These are phyloP conservation scores for Melipona bicolor DNA, from an alignment of 2,888 invertebrate genomes.

Conservation along the genomic window DNA sequence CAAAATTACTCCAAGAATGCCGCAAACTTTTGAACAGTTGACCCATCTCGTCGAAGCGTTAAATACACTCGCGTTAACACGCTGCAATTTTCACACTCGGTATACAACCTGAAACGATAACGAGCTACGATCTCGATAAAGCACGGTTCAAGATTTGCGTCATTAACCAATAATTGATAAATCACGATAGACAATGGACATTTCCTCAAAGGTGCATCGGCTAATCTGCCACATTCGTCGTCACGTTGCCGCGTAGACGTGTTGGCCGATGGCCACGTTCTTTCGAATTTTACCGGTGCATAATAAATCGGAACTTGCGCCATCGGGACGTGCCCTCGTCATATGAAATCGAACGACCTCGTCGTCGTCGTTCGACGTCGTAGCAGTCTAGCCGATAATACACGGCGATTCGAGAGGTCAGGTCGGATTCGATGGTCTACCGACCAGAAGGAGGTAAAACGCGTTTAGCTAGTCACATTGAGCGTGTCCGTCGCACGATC, in stretches of 20 bases:
- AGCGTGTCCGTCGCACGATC: slow-evolving; percentile 33
- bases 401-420: slow-evolving; percentile 29
- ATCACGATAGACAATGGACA: background rate
- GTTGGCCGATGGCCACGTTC: background rate
- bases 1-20: no score
- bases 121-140: slow-evolving; percentile 2
- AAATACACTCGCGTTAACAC: background rate
- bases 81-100: slow-evolving; percentile 16
- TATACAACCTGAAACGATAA: slow-evolving; percentile 2
- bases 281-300: slow-evolving; percentile 18
- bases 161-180: slow-evolving; percentile 27
- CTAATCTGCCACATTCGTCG: background rate
- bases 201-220: slow-evolving; percentile 7
- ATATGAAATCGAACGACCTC: slow-evolving; percentile 44
- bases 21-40: no score
- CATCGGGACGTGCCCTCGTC: slow-evolving; percentile 40
- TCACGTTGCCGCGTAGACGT: background rate
- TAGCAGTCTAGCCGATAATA: slow-evolving; percentile 33
- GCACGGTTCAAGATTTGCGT: background rate
- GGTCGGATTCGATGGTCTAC: slow-evolving; percentile 19
- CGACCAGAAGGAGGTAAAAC: slow-evolving; percentile 6
- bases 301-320: slow-evolving; percentile 2
- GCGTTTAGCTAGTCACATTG: slow-evolving; percentile 20
- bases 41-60: background rate
- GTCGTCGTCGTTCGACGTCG: slow-evolving; percentile 29